Evolutionary conservation across 2,797 vertebrate species (phyloP), one percentile per base, ranked within the genome.

Genomic region (Sparus aurata): DNA sequence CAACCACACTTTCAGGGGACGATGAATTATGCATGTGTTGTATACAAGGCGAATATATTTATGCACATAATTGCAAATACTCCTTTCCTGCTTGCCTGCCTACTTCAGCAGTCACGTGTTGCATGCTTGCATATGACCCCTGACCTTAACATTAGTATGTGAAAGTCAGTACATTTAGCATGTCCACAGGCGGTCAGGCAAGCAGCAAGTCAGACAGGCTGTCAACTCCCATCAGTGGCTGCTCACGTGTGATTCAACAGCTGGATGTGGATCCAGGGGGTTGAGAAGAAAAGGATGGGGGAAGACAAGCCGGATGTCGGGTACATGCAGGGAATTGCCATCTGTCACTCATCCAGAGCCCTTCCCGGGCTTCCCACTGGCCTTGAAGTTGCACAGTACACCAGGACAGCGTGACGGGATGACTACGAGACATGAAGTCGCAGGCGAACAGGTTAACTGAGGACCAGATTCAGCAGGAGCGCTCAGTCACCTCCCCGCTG

Each of bases 161-260:
- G 74, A 79, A 85, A 89, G 90, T 87, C 87, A 69, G 80, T 74
- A 76, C 68, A 49, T 84, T 80, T 77, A 85, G 83, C 74, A 12
- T 80, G 25, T 79, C 93, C 87, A 71, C 78, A 50, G 84, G 89
- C 83, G 60, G 73, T 43, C 41, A 46, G 72, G 54, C 69, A 52
- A 69, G 71, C 71, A 64, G 69, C 45, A 50, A 69, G 83, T 62
- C 69, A 50, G 69, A 79, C 80, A 62, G 80, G 66, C 89, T 92
- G 92, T 92, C 92, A 87, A 2, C 69, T 85, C 80, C 83, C 74
- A 93, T 94, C 88, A 93, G 84, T 76, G 12, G 43, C 77, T 78
- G 75, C 16, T 81, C 82, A 52, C 72, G 79, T 69, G 82, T 92
- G 91, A 92, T 79, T 92, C 85, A 88, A 86, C 75, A 87, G 80